Base-by-base conservation (phyloP, 2,888 invertebrate species). In the Agriopis marginaria region DNA sequence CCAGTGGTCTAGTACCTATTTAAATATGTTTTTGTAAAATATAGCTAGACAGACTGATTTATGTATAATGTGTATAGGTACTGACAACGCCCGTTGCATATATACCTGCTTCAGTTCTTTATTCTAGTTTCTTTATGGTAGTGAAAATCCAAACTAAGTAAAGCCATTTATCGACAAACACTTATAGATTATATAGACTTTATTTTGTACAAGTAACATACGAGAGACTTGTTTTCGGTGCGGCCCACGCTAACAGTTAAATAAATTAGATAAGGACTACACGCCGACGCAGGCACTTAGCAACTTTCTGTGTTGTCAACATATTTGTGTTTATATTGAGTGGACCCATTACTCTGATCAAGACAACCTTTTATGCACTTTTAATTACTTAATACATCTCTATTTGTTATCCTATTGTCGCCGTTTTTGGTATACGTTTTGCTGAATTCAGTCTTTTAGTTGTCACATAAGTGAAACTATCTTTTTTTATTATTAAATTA, bases 201-300 rank as follows among this genome's bases (percentile, higher is more conserved):
- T 73, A 76, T 75, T 75, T 77, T 70, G 66, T 44, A 6, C 0
- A 17, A 51, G 53, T 68, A 76, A 75, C 56, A 71, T 70, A 71
- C 70, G 71, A 69, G 75, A 72, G 81, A 81, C 80, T 89, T 90
- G 88, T 90, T 90, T 89, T 87, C 86, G 84, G 83, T 82, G 82
- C 79, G 80, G 74, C 80, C 78, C 79, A 23, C 78, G 77, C 84
- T 86, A 87, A 89, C 87, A 87, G 88, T 89, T 87, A 89, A 89
- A 89, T 90, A 90, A 89, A 90, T 89, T 89, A 90, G 90, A 91
- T 89, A 90, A 90, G 86, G 14, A 82, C 85, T 84, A 84, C 83
- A 81, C 76, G 86, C 87, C 83, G 84, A 88, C 85, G 79, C 75
- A 81, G 80, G 84, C 88, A 89, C 89, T 89, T 88, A 86, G 82